Percentiles rank a stretch among this genome's conserved stretches.
These are phyloP conservation scores for Ophion ellenae DNA, from an alignment of 2,888 invertebrate species.

Conservation along the genomic window DNA sequence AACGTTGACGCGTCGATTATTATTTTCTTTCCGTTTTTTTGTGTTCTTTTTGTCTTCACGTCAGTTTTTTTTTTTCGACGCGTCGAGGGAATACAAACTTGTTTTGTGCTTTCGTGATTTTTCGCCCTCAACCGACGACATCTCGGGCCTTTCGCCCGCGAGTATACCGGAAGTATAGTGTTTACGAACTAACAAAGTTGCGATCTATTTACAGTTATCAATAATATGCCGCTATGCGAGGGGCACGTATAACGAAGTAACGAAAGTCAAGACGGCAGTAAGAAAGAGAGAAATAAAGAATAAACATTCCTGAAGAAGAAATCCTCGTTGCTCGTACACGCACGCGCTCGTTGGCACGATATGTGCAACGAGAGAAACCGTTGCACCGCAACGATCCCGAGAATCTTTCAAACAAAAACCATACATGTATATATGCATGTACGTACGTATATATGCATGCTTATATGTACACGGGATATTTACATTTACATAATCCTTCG, in stretches of 20 bases:
- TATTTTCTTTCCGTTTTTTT: background rate
- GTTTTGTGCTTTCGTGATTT: conserved; percentile 3
- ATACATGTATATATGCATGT: conserved; percentile 31
- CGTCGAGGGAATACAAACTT: conserved; percentile 33
- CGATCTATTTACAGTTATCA: conserved; percentile 56
- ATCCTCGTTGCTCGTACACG: conserved; percentile 22
- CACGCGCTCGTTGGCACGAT: conserved; percentile 22
- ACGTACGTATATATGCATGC: conserved; percentile 56
- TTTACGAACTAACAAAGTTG: conserved; percentile 37
- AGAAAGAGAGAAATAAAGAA: conserved; percentile 40
- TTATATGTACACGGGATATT: conserved; percentile 64
- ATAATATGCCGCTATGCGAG: conserved; percentile 41
- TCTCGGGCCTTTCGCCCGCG: conserved; percentile 13
- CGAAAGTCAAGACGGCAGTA: conserved; percentile 14
- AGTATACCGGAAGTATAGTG: background rate
- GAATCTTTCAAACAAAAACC: conserved; percentile 32
- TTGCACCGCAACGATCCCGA: conserved; percentile 60
- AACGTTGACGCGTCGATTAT: conserved; percentile 34
- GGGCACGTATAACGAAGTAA: conserved; percentile 32
- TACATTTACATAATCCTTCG: conserved; percentile 65
- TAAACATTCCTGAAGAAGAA: conserved; percentile 32
- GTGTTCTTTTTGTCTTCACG: background rate
- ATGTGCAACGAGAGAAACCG: conserved; percentile 31
- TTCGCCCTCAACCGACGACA: background rate
- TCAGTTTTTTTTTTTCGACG: background rate